Evolutionary conservation across 1,140 invertebrate genomes (phyloP).

Genomic region (Eciton burchellii): DNA sequence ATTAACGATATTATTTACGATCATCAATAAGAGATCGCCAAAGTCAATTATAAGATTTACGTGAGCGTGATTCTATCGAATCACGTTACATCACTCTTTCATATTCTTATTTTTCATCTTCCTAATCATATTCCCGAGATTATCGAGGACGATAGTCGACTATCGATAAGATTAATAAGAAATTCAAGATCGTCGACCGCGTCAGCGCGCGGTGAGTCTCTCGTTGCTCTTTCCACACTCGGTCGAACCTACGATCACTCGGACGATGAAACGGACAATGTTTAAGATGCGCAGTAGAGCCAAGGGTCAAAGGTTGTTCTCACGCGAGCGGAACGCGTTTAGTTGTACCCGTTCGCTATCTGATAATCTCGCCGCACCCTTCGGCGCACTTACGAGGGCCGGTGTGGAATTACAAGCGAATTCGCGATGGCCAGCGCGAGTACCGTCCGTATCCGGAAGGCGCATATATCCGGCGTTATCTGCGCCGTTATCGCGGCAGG

Average conservation of each 20-base stretch:
- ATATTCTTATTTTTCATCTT: no score
- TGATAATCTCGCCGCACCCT: slow-evolving; percentile 50
- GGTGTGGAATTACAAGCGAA: slow-evolving; percentile 30
- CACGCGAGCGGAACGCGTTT: slow-evolving; percentile 22
- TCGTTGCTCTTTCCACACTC: background rate
- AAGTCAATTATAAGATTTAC: background rate
- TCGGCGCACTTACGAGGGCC: slow-evolving; percentile 41
- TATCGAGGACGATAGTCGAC: no score
- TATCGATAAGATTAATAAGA: no score
- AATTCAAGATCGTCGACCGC: background rate
- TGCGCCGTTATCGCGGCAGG: slow-evolving; percentile 65
- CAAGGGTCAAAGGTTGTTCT: slow-evolving; percentile 56
- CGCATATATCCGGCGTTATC: slow-evolving; percentile 77
- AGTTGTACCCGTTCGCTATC: slow-evolving; percentile 50
- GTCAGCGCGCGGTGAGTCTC: no score
- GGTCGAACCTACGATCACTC: background rate
- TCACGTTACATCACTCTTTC: no score
- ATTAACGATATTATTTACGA: slow-evolving; percentile 20
- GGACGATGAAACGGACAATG: background rate
- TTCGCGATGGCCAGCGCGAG: slow-evolving; percentile 7
- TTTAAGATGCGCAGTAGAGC: background rate
- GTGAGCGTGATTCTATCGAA: no score
- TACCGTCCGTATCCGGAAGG: slow-evolving; percentile 75
- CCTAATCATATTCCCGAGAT: no score
- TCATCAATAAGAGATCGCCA: background rate